Evolutionary conservation across 2,888 invertebrate species (phyloP).

Genomic region (Margaritifera margaritifera): DNA sequence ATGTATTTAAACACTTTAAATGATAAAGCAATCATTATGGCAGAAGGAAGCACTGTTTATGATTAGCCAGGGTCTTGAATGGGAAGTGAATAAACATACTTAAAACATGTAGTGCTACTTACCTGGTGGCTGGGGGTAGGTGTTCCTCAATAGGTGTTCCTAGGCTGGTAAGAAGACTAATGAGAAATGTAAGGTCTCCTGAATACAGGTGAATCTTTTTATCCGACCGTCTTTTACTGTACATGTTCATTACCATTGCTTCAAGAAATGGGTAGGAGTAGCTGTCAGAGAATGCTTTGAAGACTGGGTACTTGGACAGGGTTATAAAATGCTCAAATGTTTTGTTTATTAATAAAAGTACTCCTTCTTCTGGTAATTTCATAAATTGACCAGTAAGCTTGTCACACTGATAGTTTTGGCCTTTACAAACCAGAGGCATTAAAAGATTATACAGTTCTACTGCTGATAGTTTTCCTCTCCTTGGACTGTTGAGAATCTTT

Average conservation of each 20-base stretch:
- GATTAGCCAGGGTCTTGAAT: too few relatives aligned
- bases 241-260: conserved; percentile 9
- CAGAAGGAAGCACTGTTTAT: too few relatives aligned
- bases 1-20: too few relatives aligned
- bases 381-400: conserved; percentile 1
- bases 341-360: neutral
- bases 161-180: conserved; percentile 22
- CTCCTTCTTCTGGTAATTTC: neutral
- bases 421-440: conserved; percentile 8
- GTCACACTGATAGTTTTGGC: neutral
- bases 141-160: conserved; percentile 12
- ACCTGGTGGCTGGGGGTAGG: conserved; percentile 33
- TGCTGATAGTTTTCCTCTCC: conserved; percentile 4
- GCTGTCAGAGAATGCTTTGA: conserved; percentile 22
- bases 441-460: conserved; percentile 17
- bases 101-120: neutral
- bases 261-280: conserved; percentile 31
- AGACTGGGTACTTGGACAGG: conserved; percentile 19
- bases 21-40: too few relatives aligned
- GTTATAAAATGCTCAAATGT: conserved; percentile 9
- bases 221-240: neutral
- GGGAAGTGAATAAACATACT: too few relatives aligned
- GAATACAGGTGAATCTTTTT: conserved; percentile 16
- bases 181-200: conserved; percentile 22
- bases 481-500: conserved; percentile 8